phyloP scores from a whole-genome alignment of 2,888 invertebrate species.

The Didymodactylos carnosus region DNA sequence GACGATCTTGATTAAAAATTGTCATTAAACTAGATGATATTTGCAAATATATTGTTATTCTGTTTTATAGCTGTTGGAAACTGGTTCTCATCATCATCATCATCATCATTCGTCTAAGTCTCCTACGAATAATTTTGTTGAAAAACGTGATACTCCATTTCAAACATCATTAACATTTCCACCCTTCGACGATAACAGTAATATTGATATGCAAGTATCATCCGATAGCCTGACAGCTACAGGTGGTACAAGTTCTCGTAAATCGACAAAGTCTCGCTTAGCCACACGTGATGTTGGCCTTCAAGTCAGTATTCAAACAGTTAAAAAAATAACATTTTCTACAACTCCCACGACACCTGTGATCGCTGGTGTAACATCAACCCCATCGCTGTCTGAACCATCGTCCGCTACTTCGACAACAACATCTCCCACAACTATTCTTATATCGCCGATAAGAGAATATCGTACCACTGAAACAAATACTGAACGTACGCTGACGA shows the following conservation, averaged over 20 bases:
- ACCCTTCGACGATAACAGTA: not conserved
- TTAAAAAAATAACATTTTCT: not conserved
- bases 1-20: not conserved
- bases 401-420: not conserved
- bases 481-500: not conserved
- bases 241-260: not conserved
- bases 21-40: too few relatives aligned
- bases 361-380: too few relatives aligned
- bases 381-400: too few relatives aligned
- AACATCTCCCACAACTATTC: not conserved
- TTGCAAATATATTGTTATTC: too few relatives aligned
- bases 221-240: not conserved
- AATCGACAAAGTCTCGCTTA: not conserved
- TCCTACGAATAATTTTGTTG: not conserved
- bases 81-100: not conserved
- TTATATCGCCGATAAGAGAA: not conserved
- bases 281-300: not conserved
- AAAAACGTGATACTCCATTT: not conserved
- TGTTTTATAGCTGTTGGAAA: too few relatives aligned
- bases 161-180: not conserved
- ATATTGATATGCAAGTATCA: not conserved
- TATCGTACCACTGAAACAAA: not conserved
- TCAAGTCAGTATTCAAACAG: not conserved
- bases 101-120: not conserved
- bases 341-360: not conserved